Percentiles rank a stretch among this genome's conserved stretches.
Conservation (phyloP, 2,797 vertebrate species). For the Caiman crocodilus region DNA sequence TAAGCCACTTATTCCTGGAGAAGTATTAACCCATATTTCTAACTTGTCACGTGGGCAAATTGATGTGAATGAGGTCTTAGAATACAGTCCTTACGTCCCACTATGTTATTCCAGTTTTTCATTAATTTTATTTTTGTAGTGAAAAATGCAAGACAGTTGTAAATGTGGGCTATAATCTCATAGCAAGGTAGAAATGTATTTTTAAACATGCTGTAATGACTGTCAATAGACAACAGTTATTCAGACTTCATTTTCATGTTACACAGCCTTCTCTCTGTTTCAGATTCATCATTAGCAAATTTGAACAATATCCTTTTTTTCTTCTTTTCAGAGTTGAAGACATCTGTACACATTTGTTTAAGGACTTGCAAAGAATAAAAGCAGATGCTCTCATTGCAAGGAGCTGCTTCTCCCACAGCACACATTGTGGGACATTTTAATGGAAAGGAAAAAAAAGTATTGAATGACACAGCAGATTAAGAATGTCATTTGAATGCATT, state of each 20-base stretch:
- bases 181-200: neutral
- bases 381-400: conserved; percentile 6
- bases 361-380: conserved; percentile 21
- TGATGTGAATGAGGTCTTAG: conserved; percentile 55
- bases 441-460: accelerated
- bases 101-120: conserved; percentile 1
- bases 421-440: neutral
- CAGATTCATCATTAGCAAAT: neutral
- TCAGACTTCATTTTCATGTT: neutral
- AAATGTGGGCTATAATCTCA: neutral
- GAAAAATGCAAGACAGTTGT: neutral
- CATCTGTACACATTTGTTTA: neutral
- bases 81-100: conserved; percentile 23
- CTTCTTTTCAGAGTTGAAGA: neutral
- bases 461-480: conserved; percentile 35
- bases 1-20: conserved; percentile 19
- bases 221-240: neutral
- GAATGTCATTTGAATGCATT: conserved; percentile 12
- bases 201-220: neutral
- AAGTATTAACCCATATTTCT: conserved; percentile 20
- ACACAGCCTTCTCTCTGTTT: neutral
- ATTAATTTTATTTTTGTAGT: conserved; percentile 13
- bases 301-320: neutral
- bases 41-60: conserved; percentile 56
- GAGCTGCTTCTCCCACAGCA: neutral